phyloP scores from a whole-genome alignment of 2,113 vertebrate species.

The Pteronura brasiliensis region DNA sequence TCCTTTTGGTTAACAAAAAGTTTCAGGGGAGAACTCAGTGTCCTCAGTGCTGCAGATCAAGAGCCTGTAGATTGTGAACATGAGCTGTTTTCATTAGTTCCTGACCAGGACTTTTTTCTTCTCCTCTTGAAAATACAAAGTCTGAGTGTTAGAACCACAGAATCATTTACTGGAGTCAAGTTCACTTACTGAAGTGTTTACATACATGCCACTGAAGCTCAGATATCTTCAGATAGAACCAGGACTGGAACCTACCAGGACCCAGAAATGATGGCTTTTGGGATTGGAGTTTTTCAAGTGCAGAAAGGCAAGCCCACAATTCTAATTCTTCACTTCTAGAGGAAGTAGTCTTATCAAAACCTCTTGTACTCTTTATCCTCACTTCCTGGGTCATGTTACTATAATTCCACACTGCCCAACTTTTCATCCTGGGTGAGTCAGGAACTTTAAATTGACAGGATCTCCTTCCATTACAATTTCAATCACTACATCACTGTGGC shows the following conservation, averaged over 20 bases:
- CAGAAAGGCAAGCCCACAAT: background rate
- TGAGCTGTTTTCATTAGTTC: background rate
- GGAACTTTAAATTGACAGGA: background rate
- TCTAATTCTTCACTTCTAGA: background rate
- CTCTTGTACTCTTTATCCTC: background rate
- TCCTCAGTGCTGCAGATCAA: background rate
- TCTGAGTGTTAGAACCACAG: background rate
- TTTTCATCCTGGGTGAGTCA: background rate
- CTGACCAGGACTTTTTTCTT: background rate
- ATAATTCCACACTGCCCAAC: fast-evolving
- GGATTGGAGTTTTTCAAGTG: background rate
- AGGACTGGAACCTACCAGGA: background rate
- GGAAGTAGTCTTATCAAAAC: background rate
- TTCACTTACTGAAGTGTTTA: background rate
- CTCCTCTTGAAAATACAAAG: background rate
- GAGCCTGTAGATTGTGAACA: background rate
- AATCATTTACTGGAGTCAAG: too few species aligned
- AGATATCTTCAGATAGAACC: background rate
- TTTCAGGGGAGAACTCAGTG: background rate
- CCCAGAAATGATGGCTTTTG: background rate
- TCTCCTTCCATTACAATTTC: slow-evolving; percentile 42
- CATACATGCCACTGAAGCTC: background rate
- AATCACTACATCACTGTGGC: slow-evolving; percentile 56
- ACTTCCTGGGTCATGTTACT: background rate
- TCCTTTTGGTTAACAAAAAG: background rate